These are phyloP conservation scores for Petaurus breviceps DNA, from an alignment of 2,113 vertebrate species.

Conservation along the genomic window DNA sequence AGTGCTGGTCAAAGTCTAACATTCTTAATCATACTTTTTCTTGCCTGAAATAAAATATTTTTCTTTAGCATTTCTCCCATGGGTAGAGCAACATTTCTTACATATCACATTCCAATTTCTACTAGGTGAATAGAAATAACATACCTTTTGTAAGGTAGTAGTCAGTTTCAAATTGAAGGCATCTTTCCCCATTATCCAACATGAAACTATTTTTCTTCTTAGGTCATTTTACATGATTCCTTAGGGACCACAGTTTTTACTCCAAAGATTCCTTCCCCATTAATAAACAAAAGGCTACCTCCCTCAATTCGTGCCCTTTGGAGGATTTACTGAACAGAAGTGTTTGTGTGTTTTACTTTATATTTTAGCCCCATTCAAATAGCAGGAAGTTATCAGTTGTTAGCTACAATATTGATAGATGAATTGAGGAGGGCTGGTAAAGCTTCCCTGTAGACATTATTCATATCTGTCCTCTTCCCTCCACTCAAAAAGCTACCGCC, in stretches of 20 bases:
- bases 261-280: not conserved
- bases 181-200: not conserved
- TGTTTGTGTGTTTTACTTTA: not conserved
- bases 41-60: not conserved
- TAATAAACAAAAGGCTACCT: not conserved
- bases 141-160: not conserved
- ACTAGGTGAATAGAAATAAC: not conserved
- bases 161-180: not conserved
- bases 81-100: not conserved
- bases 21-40: not conserved
- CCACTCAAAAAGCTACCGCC: not conserved
- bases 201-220: not conserved
- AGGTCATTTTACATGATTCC: not conserved
- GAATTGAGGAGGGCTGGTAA: not conserved
- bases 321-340: not conserved
- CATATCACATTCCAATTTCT: not conserved
- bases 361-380: not conserved
- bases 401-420: not conserved
- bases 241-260: not conserved
- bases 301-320: not conserved
- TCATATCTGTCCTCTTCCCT: not conserved
- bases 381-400: not conserved
- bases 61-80: not conserved
- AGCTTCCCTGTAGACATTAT: not conserved
- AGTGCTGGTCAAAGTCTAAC: not conserved